phyloP scores from a whole-genome alignment of 2,888 invertebrate species.

The Epirrita christyi region DNA sequence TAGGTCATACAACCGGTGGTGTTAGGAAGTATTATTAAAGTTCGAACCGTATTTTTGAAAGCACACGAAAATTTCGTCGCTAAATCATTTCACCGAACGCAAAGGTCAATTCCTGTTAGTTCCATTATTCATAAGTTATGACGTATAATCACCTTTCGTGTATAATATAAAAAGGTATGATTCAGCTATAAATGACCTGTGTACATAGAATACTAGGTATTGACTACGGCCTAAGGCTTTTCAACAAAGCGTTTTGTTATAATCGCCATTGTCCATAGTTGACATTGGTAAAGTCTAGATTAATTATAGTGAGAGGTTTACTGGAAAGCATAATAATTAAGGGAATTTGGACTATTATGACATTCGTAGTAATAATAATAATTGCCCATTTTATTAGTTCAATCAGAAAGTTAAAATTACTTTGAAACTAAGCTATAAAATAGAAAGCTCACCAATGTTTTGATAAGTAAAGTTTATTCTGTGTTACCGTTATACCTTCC shows the following conservation, averaged over 20 bases:
- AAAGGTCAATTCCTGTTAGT: slow-evolving; percentile 51
- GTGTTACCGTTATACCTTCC: too few relatives aligned
- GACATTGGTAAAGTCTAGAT: slow-evolving; percentile 21
- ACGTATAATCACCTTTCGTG: slow-evolving; percentile 52
- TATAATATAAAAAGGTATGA: slow-evolving; percentile 50
- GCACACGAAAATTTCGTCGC: slow-evolving; percentile 36
- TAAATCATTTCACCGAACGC: slow-evolving; percentile 40
- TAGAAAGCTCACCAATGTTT: too few relatives aligned
- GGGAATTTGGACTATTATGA: neutral
- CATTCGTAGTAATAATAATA: neutral
- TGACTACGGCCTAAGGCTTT: slow-evolving; percentile 44
- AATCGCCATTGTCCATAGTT: slow-evolving; percentile 22
- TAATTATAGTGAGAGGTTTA: neutral
- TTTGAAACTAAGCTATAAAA: neutral
- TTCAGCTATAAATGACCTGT: slow-evolving; percentile 58
- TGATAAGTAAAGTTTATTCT: too few relatives aligned
- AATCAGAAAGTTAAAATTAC: neutral
- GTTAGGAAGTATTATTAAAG: too few relatives aligned
- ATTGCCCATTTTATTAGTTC: too few relatives aligned
- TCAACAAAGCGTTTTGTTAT: slow-evolving; percentile 42
- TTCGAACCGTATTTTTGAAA: too few relatives aligned
- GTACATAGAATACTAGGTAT: neutral
- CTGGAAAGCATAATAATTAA: neutral
- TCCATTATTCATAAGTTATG: slow-evolving; percentile 57
- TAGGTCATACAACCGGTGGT: too few relatives aligned